A percentile compares a stretch with the other conserved stretches of the same genome.
Conservation (phyloP, 2,888 invertebrate genomes). For the Anorthoa munda region DNA sequence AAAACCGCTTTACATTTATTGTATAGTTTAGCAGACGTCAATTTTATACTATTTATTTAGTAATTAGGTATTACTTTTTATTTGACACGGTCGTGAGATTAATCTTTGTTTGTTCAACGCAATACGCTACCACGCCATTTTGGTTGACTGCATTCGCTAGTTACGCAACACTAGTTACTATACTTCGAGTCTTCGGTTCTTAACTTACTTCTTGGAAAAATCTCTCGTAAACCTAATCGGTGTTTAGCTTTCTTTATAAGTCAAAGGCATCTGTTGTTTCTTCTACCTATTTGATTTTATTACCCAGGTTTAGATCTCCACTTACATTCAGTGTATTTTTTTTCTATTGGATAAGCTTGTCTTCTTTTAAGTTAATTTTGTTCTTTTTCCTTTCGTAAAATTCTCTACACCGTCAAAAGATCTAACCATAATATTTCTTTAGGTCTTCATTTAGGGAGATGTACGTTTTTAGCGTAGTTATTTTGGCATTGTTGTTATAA, state of each 20-base stretch:
- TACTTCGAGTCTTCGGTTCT: constrained; percentile 30
- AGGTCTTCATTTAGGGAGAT: neutral
- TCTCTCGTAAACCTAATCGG: constrained; percentile 44
- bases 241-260: constrained; percentile 46
- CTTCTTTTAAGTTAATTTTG: constrained; percentile 2
- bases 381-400: neutral
- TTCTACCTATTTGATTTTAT: constrained; percentile 27
- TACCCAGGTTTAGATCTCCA: constrained; percentile 34
- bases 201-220: constrained; percentile 43
- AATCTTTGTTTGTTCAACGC: constrained; percentile 72
- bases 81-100: constrained; percentile 72
- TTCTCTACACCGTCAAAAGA: neutral
- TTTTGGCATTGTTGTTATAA: constrained; percentile 6
- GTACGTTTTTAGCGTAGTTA: neutral
- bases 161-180: constrained; percentile 63
- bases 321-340: constrained; percentile 14
- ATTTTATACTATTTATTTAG: constrained; percentile 22
- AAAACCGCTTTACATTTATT: constrained; percentile 1
- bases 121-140: constrained; percentile 70
- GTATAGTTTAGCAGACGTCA: neutral
- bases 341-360: constrained; percentile 17
- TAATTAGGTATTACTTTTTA: constrained; percentile 70
- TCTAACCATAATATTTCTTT: constrained; percentile 7
- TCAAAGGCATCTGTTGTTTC: constrained; percentile 39
- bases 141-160: constrained; percentile 68